Conservation (phyloP, 2,113 vertebrate species). For the Octodon degus region DNA sequence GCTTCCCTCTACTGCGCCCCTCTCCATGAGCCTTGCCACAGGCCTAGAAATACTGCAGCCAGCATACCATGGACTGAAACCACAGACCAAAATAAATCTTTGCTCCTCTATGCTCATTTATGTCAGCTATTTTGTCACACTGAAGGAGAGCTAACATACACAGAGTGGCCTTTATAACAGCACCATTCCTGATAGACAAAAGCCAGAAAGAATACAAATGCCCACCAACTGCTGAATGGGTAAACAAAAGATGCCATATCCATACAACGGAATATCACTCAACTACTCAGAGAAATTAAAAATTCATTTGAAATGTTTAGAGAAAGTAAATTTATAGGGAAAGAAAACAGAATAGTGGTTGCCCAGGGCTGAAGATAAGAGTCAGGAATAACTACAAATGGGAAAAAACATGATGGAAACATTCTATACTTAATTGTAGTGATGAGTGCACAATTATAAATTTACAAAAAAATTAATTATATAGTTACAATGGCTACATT, state of each 20-base stretch:
- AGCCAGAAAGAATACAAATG: not conserved
- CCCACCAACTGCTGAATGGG: not conserved
- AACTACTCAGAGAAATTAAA: not conserved
- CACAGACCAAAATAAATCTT: not conserved
- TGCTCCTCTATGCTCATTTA: not conserved
- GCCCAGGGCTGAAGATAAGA: not conserved
- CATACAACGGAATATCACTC: not conserved
- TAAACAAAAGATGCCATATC: not conserved
- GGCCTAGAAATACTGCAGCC: not conserved
- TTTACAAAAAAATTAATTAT: not conserved
- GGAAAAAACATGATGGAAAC: not conserved
- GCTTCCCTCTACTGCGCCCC: not conserved
- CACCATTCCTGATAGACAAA: not conserved
- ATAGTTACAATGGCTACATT: not conserved
- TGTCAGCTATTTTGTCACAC: not conserved
- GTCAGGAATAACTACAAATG: not conserved
- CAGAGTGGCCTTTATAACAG: not conserved
- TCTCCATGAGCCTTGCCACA: not conserved
- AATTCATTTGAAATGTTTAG: not conserved
- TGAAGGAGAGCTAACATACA: not conserved
- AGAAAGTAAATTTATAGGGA: constrained; percentile 22
- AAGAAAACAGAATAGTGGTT: not conserved
- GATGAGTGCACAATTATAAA: not conserved
- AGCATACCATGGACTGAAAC: not conserved
- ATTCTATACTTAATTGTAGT: not conserved